Conservation (phyloP, 2,888 invertebrate species). For the Campopleginae sp. region DNA sequence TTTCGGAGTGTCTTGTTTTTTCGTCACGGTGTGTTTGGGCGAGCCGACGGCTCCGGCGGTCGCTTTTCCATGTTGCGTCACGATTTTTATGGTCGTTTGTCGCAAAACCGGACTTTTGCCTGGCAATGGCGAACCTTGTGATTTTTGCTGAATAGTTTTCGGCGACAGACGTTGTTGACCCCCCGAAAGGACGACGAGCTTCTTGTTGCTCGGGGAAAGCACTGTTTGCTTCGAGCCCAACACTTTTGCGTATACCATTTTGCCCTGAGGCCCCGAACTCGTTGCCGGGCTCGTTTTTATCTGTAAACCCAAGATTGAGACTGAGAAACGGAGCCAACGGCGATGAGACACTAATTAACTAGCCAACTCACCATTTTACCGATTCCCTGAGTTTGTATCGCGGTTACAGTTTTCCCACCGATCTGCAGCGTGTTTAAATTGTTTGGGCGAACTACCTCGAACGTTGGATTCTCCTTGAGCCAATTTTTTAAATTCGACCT, state of each 20-base stretch:
- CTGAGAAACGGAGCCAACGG: not conserved
- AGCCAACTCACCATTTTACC: conserved; percentile 51
- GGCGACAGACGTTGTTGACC: conserved; percentile 73
- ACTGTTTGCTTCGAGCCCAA: conserved; percentile 80
- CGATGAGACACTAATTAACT: not conserved
- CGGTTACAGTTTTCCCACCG: conserved; percentile 77
- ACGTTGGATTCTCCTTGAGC: conserved; percentile 94
- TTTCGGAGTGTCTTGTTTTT: conserved; percentile 81
- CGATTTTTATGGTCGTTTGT: conserved; percentile 85
- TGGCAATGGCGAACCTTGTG: conserved; percentile 66
- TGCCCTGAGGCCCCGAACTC: conserved; percentile 70
- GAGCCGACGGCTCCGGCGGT: conserved; percentile 72
- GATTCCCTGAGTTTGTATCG: conserved; percentile 75
- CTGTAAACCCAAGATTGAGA: conserved; percentile 54
- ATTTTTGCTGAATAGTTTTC: conserved; percentile 60
- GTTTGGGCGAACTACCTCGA: conserved; percentile 90
- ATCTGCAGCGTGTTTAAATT: conserved; percentile 78
- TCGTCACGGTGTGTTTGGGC: conserved; percentile 71
- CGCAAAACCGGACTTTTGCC: conserved; percentile 76
- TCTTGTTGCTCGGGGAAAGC: conserved; percentile 80
- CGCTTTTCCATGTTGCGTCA: conserved; percentile 69
- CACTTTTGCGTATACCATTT: conserved; percentile 80
- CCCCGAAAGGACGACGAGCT: conserved; percentile 69
- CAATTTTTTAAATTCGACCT: conserved; percentile 92
- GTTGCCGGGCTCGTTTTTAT: conserved; percentile 70